These are phyloP conservation scores for Lepidotrigona ventralis DNA, from an alignment of 1,140 invertebrate species.

Conservation along the genomic window DNA sequence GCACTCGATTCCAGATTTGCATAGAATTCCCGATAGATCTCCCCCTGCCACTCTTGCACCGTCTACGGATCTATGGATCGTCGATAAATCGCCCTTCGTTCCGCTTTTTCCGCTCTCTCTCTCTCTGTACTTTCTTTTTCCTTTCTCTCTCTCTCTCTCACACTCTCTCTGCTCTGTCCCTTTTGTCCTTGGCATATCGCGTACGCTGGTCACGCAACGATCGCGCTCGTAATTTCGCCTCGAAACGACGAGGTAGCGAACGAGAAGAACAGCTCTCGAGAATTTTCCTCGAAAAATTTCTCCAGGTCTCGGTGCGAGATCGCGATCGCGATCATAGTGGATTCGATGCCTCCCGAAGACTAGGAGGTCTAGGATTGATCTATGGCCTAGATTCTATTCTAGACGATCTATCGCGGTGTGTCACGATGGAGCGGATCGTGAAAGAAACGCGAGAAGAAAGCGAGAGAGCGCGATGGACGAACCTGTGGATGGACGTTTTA, in stretches of 20 bases:
- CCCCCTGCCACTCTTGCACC: neutral
- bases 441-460: slow-evolving; percentile 6
- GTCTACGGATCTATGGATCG: neutral
- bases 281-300: neutral
- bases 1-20: slow-evolving; percentile 8
- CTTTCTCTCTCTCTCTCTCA: neutral
- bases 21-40: slow-evolving; percentile 13
- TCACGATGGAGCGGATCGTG: neutral
- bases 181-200: neutral
- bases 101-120: neutral
- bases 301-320: neutral
- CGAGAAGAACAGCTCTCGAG: neutral
- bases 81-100: neutral
- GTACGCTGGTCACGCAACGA: neutral
- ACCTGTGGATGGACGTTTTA: slow-evolving; percentile 8
- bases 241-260: too few species aligned
- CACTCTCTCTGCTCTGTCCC: neutral
- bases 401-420: neutral
- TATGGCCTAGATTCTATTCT: neutral
- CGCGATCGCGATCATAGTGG: neutral
- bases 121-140: neutral
- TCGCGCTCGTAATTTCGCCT: neutral
- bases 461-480: neutral
- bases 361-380: neutral
- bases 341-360: neutral